phyloP scores from a whole-genome alignment of 2,113 vertebrate genomes.

The Gallinago undulata region DNA sequence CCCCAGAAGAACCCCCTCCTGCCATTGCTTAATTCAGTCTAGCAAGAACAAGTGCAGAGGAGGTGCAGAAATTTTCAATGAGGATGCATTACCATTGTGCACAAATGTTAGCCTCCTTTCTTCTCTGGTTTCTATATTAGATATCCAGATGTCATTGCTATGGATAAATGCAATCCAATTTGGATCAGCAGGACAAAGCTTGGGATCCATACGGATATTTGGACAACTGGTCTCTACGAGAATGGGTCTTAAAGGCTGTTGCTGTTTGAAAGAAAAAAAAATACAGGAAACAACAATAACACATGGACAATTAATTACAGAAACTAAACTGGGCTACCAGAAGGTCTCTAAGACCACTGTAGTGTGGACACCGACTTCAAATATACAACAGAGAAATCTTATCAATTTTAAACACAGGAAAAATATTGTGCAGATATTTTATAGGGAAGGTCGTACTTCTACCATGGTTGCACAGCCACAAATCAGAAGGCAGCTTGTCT shows the following conservation, averaged over 20 bases:
- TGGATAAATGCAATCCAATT: constrained; percentile 84
- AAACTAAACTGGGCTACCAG: not conserved
- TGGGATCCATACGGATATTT: constrained; percentile 86
- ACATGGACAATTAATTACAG: not conserved
- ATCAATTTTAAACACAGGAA: not conserved
- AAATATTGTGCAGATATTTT: not conserved
- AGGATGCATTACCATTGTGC: constrained; percentile 75
- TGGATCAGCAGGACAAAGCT: constrained; percentile 81
- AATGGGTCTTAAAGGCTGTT: constrained; percentile 78
- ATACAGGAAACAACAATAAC: not conserved
- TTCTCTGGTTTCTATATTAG: constrained; percentile 78
- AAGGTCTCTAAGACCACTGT: not conserved
- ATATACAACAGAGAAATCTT: not conserved
- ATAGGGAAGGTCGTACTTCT: not conserved
- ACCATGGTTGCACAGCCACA: not conserved
- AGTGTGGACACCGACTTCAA: not conserved
- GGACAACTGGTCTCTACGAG: constrained; percentile 82
- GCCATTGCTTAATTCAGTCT: not conserved
- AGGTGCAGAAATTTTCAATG: not conserved
- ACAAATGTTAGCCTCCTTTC: constrained; percentile 81
- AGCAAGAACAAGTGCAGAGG: constrained; percentile 6
- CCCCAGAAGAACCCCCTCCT: not conserved
- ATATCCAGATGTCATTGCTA: constrained; percentile 82
- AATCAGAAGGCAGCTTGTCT: not conserved
- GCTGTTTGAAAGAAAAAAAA: constrained; percentile 49